Percentiles rank a stretch among this genome's conserved stretches.
Conservation (phyloP, 2,797 vertebrate genomes). For the Galago senegalensis region DNA sequence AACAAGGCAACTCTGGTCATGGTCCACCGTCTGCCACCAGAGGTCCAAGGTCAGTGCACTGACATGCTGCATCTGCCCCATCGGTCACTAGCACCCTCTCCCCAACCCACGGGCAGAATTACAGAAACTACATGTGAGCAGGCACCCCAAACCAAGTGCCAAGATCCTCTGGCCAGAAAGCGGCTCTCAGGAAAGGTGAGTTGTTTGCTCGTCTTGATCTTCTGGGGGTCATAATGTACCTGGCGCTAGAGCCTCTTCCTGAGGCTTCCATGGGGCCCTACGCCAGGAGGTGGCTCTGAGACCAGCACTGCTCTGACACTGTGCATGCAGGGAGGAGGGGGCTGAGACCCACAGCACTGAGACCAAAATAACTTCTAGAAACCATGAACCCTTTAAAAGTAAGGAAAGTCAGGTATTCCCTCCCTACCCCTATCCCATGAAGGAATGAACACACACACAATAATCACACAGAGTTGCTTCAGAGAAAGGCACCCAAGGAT, state of each 20-base stretch:
- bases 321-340: neutral
- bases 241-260: neutral
- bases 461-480: neutral
- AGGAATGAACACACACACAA: neutral
- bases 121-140: rapidly evolving
- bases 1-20: neutral
- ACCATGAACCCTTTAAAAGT: neutral
- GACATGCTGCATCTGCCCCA: neutral
- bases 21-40: neutral
- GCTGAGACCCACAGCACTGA: neutral
- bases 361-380: neutral
- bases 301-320: neutral
- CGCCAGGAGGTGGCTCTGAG: neutral
- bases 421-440: neutral
- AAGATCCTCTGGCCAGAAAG: neutral
- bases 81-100: neutral
- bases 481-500: neutral
- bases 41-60: neutral
- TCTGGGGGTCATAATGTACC: neutral
- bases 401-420: neutral
- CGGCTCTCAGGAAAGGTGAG: no score
- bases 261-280: neutral
- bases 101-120: rapidly evolving
- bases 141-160: neutral
- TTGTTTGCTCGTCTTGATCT: neutral